Conservation (phyloP, 2,888 invertebrate genomes). For the Blastobasis adustella region DNA sequence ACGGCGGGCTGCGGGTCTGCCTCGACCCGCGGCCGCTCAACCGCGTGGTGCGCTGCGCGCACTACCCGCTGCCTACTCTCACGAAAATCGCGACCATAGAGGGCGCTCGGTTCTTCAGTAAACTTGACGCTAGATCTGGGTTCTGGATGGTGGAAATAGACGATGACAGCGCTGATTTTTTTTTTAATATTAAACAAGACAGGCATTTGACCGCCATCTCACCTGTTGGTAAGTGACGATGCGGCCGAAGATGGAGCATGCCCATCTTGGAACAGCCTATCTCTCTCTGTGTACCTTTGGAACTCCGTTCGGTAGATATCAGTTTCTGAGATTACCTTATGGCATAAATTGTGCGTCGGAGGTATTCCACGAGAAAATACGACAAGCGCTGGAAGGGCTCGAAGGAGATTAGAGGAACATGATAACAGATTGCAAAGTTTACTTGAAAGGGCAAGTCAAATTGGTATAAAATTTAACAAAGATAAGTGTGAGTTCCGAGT, state of each 20-base stretch:
- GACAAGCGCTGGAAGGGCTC: slow-evolving; percentile 5
- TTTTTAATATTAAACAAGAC: too few relatives aligned
- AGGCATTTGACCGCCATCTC: too few relatives aligned
- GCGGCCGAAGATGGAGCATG: too few relatives aligned
- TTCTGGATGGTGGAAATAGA: slow-evolving; percentile 18
- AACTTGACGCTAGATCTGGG: slow-evolving; percentile 16
- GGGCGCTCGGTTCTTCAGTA: slow-evolving; percentile 11
- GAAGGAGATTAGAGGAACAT: slow-evolving; percentile 9
- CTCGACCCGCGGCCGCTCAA: slow-evolving; percentile 11
- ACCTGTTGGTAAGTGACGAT: too few relatives aligned
- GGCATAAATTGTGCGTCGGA: slow-evolving; percentile 15
- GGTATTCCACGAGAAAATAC: slow-evolving; percentile 15
- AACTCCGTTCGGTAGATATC: slow-evolving; percentile 11
- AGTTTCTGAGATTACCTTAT: not conserved
- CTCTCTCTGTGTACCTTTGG: slow-evolving; percentile 20
- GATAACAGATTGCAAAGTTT: slow-evolving; percentile 8
- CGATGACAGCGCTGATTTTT: slow-evolving; percentile 16
- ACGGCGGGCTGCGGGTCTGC: slow-evolving; percentile 3
- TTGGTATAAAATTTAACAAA: slow-evolving; percentile 12
- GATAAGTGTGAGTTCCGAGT: too few relatives aligned
- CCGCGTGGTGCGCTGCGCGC: slow-evolving; percentile 9
- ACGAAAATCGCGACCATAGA: slow-evolving; percentile 11
- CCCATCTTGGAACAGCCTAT: too few relatives aligned
- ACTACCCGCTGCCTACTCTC: slow-evolving; percentile 15
- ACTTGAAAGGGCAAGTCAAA: slow-evolving; percentile 3